phyloP scores from a whole-genome alignment of 2,797 vertebrate genomes.

The Thripadectes ignobilis region DNA sequence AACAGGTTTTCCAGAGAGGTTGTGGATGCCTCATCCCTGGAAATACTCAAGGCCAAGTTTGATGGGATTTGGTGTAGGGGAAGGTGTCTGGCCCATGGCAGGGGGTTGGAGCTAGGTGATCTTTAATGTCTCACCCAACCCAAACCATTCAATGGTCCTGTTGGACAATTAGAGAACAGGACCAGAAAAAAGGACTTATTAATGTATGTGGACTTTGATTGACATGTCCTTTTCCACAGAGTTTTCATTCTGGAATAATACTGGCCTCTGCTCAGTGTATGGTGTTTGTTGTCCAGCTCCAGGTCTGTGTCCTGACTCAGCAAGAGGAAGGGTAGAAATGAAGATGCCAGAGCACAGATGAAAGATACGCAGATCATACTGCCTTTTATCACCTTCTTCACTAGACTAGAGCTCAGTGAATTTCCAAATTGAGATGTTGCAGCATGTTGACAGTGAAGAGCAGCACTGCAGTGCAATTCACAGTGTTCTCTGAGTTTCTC shows the following conservation, averaged over 20 bases:
- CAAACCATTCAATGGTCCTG: not conserved
- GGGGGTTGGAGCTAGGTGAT: not conserved
- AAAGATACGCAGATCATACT: not conserved
- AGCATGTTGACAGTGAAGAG: constrained; percentile 13
- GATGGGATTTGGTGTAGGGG: not conserved
- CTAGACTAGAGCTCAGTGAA: constrained; percentile 4
- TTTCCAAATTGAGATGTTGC: constrained; percentile 53
- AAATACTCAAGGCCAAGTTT: not conserved
- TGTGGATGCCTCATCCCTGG: not conserved
- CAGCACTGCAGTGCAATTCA: constrained; percentile 29
- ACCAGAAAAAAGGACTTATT: not conserved
- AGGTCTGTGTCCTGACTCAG: not conserved
- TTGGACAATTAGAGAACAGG: not conserved
- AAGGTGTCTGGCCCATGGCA: not conserved
- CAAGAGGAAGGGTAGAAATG: not conserved
- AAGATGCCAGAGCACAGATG: not conserved
- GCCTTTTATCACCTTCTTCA: not conserved
- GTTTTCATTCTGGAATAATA: not conserved
- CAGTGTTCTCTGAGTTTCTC: not conserved
- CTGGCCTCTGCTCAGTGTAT: not conserved
- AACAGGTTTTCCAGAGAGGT: not conserved
- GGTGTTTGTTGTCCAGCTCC: not conserved
- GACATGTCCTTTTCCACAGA: not conserved
- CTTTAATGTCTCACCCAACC: not conserved
- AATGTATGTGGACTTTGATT: not conserved